A percentile compares a stretch with the other conserved stretches of the same genome.
Evolutionary conservation across 2,888 invertebrate species (phyloP).

Genomic region (Cancer borealis): DNA sequence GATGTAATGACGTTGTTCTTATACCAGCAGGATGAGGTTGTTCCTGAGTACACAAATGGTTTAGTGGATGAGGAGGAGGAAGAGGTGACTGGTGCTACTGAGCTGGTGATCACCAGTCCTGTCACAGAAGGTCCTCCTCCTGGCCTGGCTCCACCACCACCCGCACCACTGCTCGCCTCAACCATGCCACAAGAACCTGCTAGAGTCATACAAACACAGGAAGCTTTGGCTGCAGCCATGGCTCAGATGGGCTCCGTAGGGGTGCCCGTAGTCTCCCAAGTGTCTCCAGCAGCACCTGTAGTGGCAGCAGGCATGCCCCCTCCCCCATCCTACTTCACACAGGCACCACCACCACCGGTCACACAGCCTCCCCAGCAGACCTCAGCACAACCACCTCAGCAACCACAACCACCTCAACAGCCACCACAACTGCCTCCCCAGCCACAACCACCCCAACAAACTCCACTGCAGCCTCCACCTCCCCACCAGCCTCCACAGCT

Average conservation of each 20-base stretch:
- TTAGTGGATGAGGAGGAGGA: conserved; percentile 60
- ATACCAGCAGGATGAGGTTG: conserved; percentile 50
- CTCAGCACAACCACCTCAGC: conserved; percentile 26
- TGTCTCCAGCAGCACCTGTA: conserved; percentile 36
- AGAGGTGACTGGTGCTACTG: conserved; percentile 36
- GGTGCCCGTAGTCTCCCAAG: conserved; percentile 52
- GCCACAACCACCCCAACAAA: conserved; percentile 59
- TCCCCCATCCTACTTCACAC: conserved; percentile 68
- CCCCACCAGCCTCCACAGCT: conserved; percentile 68
- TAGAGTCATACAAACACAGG: conserved; percentile 62
- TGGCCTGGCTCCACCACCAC: conserved; percentile 58
- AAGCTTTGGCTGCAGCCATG: conserved; percentile 69
- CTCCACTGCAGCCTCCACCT: conserved; percentile 78
- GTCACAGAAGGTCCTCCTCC: conserved; percentile 70
- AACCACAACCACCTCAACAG: conserved; percentile 56
- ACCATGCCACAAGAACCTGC: conserved; percentile 61
- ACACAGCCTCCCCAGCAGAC: conserved; percentile 52
- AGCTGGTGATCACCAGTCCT: conserved; percentile 54
- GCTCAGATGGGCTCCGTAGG: conserved; percentile 64
- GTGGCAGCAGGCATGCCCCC: conserved; percentile 56
- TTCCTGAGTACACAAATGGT: conserved; percentile 79
- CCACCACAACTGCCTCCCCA: conserved; percentile 36
- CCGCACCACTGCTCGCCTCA: conserved; percentile 55
- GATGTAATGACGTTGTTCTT: background rate
- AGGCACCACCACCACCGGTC: conserved; percentile 58